Conservation (phyloP, 2,888 invertebrate genomes). For the Pheosia tremula region DNA sequence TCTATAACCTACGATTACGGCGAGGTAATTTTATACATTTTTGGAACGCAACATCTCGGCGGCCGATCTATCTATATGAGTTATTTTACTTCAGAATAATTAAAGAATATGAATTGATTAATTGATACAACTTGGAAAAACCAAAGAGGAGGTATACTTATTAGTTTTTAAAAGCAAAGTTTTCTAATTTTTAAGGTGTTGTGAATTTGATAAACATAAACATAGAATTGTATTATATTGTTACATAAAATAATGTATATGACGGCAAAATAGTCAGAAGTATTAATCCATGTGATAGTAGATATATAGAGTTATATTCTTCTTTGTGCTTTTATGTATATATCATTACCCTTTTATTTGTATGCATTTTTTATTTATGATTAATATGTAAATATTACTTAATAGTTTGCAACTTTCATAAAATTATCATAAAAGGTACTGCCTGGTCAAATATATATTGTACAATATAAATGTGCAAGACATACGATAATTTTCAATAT, state of each 20-base stretch:
- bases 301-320: conserved; percentile 51
- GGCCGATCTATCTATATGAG: background rate
- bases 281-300: conserved; percentile 83
- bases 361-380: background rate
- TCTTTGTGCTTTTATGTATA: conserved; percentile 17
- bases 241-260: conserved; percentile 54
- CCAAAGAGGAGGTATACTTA: conserved; percentile 66
- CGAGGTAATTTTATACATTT: no score
- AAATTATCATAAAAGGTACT: conserved; percentile 54
- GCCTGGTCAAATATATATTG: conserved; percentile 31
- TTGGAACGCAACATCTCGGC: no score
- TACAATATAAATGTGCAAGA: no score
- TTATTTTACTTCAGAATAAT: background rate
- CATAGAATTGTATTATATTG: conserved; percentile 57
- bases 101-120: conserved; percentile 22
- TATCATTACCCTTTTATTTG: conserved; percentile 10
- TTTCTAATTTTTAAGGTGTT: conserved; percentile 60
- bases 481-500: no score
- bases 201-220: conserved; percentile 67
- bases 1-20: no score
- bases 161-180: conserved; percentile 46
- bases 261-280: conserved; percentile 67
- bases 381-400: background rate
- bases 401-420: background rate
- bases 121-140: conserved; percentile 53